Base-by-base conservation (phyloP, 2,113 vertebrate species). In the Callionymus lyra region DNA sequence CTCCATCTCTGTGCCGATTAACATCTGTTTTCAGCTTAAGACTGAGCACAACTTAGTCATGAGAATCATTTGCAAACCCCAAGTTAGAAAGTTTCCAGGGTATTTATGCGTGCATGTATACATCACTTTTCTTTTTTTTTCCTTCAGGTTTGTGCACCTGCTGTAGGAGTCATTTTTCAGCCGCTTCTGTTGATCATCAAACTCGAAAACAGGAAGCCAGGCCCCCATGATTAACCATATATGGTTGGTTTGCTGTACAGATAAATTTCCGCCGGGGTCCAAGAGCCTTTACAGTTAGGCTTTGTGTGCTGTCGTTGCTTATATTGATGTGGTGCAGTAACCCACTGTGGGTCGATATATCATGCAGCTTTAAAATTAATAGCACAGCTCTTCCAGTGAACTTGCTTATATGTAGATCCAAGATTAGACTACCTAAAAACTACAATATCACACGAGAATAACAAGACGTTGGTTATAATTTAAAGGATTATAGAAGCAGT, bases 321-420 rank as follows among this genome's bases (percentile, higher is more conserved):
- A 49, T 78, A 70, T 72, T 62, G 64, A 78, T 69, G 72, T 53
- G 66, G 64, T 74, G 74, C 70, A 74, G 70, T 65, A 80, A 65
- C 70, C 65, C 64, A 47, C 59, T n/a, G 50, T 52, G 63, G 64
- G 66, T 70, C 75, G 31, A 78, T 82, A 68, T 34, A 71, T 78
- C 63, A 70, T 59, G 66, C 45, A 18, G 68, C 50, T 46, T 60
- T 27, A 63, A 72, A 77, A 76, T 78, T 78, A 74, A 78, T 78
- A 68, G 66, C 57, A 78, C 56, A 65, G 72, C 68, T 68, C 43
- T 53, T 61, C 50, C 47, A 53, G 49, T 60, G 53, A 65, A 76
- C 59, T 68, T 74, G 56, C 62, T 65, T 47, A 68, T 74, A 49
- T 69, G 64, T 64, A 57, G 31, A 44, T 12, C 12, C 19, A 47